Evolutionary conservation across 2,113 vertebrate species (phyloP).

Genomic region (Anguilla rostrata): DNA sequence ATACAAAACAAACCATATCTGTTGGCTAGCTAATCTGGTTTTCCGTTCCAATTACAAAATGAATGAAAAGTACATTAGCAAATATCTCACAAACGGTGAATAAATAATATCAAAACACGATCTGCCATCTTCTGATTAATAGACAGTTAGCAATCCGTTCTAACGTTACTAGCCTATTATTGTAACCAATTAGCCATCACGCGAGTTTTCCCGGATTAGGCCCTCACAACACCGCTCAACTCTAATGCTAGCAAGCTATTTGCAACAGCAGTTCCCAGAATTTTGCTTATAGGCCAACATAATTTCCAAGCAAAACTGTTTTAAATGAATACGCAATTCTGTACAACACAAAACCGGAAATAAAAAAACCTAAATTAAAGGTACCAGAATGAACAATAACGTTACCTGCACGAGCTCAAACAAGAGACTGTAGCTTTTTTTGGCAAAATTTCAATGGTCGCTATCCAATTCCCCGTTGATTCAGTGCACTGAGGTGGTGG

Average conservation of each 20-base stretch:
- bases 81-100: too few species aligned
- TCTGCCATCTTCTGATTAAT: background rate
- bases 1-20: too few species aligned
- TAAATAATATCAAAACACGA: background rate
- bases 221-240: background rate
- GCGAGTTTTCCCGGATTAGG: background rate
- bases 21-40: too few species aligned
- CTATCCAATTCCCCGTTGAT: background rate
- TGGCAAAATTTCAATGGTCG: background rate
- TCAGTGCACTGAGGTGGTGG: too few species aligned
- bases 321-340: background rate
- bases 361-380: background rate
- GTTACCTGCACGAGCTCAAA: slow-evolving; percentile 24
- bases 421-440: background rate
- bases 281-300: background rate
- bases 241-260: background rate
- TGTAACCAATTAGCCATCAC: background rate
- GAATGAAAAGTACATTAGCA: too few species aligned
- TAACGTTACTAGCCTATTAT: background rate
- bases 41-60: too few species aligned
- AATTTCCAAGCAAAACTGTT: background rate
- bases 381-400: background rate
- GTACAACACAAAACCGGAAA: background rate
- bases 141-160: background rate
- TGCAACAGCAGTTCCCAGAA: background rate